Percentiles rank a stretch among this genome's conserved stretches.
Conservation (phyloP, 2,113 vertebrate species). For the Megaceryle maxima region DNA sequence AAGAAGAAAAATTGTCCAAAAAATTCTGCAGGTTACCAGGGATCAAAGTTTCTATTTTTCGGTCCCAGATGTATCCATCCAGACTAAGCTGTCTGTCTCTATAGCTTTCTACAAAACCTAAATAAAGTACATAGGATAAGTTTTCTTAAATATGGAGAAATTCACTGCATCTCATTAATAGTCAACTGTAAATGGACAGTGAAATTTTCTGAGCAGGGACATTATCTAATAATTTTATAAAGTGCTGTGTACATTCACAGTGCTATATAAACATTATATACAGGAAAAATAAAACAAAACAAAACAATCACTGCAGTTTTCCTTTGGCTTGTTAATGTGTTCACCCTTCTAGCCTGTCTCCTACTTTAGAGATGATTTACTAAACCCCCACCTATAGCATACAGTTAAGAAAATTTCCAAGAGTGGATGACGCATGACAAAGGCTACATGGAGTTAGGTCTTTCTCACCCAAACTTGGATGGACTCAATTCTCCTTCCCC, state of each 20-base stretch:
- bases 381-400: not conserved
- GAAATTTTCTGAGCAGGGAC: conserved; percentile 13
- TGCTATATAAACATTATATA: conserved; percentile 28
- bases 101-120: not conserved
- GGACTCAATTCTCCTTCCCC: not conserved
- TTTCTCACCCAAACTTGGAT: not conserved
- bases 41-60: not conserved
- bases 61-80: not conserved
- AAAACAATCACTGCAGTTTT: conserved; percentile 59
- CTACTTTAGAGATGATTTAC: conserved; percentile 32
- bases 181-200: not conserved
- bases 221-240: conserved; percentile 10
- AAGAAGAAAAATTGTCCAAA: not conserved
- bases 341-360: not conserved
- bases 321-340: conserved; percentile 44
- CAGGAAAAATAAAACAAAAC: not conserved
- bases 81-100: not conserved
- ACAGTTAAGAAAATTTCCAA: not conserved
- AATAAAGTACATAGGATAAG: not conserved
- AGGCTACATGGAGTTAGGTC: not conserved
- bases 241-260: conserved; percentile 53
- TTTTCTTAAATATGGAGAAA: conserved; percentile 13
- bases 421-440: not conserved
- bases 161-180: conserved; percentile 28
- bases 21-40: not conserved